Conservation (phyloP, 2,113 vertebrate genomes). For the Xiphophorus maculatus region DNA sequence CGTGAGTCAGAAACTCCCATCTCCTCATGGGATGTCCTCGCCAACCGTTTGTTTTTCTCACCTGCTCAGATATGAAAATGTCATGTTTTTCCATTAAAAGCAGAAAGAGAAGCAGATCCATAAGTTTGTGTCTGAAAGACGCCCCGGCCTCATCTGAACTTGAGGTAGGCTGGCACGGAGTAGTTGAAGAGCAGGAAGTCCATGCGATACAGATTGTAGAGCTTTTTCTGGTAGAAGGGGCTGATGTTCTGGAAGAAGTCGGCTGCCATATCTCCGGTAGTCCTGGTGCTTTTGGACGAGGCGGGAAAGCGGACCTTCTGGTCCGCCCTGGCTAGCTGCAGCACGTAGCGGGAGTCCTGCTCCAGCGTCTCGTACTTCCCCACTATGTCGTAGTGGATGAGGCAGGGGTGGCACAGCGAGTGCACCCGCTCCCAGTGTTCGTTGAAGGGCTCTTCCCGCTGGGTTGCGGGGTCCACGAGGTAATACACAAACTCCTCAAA, state of each 20-base stretch:
- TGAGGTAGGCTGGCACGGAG: slow-evolving; percentile 87
- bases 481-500: slow-evolving; percentile 95
- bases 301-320: slow-evolving; percentile 83
- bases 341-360: slow-evolving; percentile 89
- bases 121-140: not conserved
- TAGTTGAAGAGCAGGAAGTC: slow-evolving; percentile 98
- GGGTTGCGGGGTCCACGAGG: slow-evolving; percentile 89
- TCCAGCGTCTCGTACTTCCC: slow-evolving; percentile 97
- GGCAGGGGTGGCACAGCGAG: slow-evolving; percentile 93
- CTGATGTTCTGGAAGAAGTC: slow-evolving; percentile 90
- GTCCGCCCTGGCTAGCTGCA: slow-evolving; percentile 84
- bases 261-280: slow-evolving; percentile 82
- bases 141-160: slow-evolving; percentile 68
- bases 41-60: not conserved
- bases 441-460: slow-evolving; percentile 90
- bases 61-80: slow-evolving; percentile 1
- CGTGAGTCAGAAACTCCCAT: not conserved
- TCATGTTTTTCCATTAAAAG: not conserved
- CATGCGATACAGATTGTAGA: slow-evolving; percentile 94
- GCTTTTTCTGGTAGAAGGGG: slow-evolving; percentile 91
- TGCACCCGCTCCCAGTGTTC: slow-evolving; percentile 96
- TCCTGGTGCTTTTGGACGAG: slow-evolving; percentile 82
- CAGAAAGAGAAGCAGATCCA: not conserved
- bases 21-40: slow-evolving; percentile 14
- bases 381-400: slow-evolving; percentile 91